Base-by-base conservation (phyloP, 2,888 invertebrate genomes). In the Schrankia costaestrigalis region DNA sequence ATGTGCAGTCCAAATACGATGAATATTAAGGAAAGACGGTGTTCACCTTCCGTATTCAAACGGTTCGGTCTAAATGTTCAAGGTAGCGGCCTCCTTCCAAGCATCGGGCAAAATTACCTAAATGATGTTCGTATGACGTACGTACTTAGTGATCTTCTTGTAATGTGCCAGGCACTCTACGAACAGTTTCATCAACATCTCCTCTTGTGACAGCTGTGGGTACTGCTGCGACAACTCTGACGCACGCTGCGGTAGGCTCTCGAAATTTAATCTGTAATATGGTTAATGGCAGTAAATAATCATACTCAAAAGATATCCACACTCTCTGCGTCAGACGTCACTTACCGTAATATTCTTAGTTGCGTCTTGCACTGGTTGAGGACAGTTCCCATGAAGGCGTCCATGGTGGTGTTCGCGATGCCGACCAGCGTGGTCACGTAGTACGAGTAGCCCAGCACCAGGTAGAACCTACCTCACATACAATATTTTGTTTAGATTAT, bases 351-450 rank as follows among this genome's bases (percentile, higher is more conserved):
- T 10, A 85, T 80, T 2, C 43, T 62, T 1, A 86, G 56, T 31
- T 86, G 84, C 6, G 77, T 75, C 41, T 75, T 70, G 54, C 77
- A 80, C 49, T 81, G 84, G 36, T 63, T 63, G 11, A 86, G 63
- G 5, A 85, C 46, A n/a, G 83, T 76, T 1, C 74, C 84, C 33
- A 86, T 69, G 46, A 86, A 81, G 0, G 84, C 85, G 33, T 87
- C 86, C 83, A 82, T 84, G 3, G 83, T 83, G 11, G 86, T 87
- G 52, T 86, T 86, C n/a, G 83, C 85, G 27, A 86, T 68, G 18
- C 78, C 86, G 15, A 83, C 79, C 34, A 86, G 58, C n/a, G 84
- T 70, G 1, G 81, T 85, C 26, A 74, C 78, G 57, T 75, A 77
- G 65, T 72, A 80, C 26, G 85, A 78, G 55, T 85, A 86, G 34